Conservation (phyloP, 92 coral and sea anemone genomes). For the Meandrina meandrites region DNA sequence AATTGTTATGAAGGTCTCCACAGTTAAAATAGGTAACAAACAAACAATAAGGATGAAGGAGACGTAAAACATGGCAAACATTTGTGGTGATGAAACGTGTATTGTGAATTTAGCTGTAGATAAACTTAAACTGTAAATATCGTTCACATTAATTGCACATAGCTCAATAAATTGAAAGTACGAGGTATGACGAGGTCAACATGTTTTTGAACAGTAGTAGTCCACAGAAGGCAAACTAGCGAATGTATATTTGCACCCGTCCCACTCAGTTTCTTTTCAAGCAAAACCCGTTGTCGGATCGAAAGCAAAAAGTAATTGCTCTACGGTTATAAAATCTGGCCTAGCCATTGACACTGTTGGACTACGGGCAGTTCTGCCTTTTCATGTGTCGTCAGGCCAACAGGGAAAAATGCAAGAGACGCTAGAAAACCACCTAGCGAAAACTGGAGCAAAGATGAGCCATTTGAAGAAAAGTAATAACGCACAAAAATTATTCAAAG, state of each 20-base stretch:
- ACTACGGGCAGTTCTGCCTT: too few species aligned
- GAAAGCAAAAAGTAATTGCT: too few species aligned
- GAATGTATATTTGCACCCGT: not conserved
- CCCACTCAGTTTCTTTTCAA: not conserved
- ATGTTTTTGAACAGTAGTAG: not conserved
- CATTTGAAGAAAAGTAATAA: not conserved
- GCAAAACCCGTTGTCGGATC: not conserved
- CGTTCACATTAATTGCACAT: not conserved
- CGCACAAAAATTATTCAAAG: not conserved
- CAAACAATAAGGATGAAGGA: not conserved
- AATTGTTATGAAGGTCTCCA: not conserved
- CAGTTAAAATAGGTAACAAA: too few species aligned
- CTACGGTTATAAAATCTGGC: too few species aligned
- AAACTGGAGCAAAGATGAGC: not conserved
- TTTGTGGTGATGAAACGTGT: not conserved
- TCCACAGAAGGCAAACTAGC: not conserved
- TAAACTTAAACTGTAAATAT: slow-evolving; percentile 22
- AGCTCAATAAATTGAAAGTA: not conserved
- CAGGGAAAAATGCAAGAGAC: too few species aligned
- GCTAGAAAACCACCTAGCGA: too few species aligned
- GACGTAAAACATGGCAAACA: not conserved
- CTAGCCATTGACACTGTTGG: too few species aligned
- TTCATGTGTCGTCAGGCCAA: too few species aligned
- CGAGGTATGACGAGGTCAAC: not conserved
- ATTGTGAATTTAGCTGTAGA: not conserved